Evolutionary conservation across 2,113 vertebrate species (phyloP), one percentile per base, ranked within the genome.

Genomic region (Puma concolor): DNA sequence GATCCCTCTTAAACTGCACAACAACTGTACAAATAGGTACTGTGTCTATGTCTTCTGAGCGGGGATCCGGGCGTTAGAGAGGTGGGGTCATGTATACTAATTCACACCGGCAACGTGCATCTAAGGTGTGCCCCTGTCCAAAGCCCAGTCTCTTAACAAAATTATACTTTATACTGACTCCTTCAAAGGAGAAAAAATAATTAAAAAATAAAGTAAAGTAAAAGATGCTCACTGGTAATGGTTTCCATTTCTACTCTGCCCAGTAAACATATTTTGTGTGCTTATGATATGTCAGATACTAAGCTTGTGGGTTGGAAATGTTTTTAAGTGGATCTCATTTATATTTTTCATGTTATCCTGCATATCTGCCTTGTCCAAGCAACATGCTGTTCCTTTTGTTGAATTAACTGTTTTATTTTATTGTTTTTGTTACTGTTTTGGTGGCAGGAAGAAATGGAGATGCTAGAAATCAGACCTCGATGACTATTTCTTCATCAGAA

Each of bases 1-100:
- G 2, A 0, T 4, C 3, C 11, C 27, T 54, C 63, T 81, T 57
- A 16, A 33, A 54, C 10, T 3, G 15, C 52, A 7, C 23, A 54
- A 31, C 14, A 25, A 1, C 15, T 4, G 5, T 27, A 17, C 1
- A 33, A 27, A 21, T 2, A 52, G 8, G 7, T 1, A 5, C 23
- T 8, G 11, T 1, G 13, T 6, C 19, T 48, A 0, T 1, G 85
- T 36, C 23, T 36, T 36, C 23, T n/a, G 64, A 86, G 5, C 1
- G 0, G 7, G 7, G 44, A 54, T 27, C 17, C 6, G n/a, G 21
- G 41, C 12, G 17, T 15, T 2, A 52, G 64, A 31, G 4, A 93
- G 7, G 57, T 14, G 48, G 54, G 54, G 7, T 54, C 48, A 19
- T 29, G 19, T 31, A 27, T 11, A 44, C 13, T 9, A 48, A 72